A percentile compares a stretch with the other conserved stretches of the same genome.
These are phyloP conservation scores for Equus quagga DNA, from an alignment of 2,113 vertebrate genomes.

Conservation along the genomic window DNA sequence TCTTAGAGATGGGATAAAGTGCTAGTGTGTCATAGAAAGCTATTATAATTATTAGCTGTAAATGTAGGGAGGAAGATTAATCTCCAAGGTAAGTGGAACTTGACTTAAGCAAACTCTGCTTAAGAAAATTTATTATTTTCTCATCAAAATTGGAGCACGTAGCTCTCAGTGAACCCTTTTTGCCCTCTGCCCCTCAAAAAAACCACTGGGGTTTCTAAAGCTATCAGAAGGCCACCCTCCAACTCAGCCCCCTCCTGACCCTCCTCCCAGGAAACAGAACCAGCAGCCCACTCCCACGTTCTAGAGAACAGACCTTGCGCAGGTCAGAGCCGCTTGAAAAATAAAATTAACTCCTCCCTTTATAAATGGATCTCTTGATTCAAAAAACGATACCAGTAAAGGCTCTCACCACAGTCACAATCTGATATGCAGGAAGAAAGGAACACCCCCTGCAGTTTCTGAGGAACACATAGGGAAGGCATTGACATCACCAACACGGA, in stretches of 20 bases:
- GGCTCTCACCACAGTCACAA: neutral
- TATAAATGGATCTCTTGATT: neutral
- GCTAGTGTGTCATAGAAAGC: neutral
- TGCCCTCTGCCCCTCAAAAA: neutral
- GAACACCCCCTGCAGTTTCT: neutral
- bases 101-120: neutral
- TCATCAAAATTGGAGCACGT: neutral
- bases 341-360: neutral
- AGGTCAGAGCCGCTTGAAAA: neutral
- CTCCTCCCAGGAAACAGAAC: neutral
- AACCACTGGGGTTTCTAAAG: neutral
- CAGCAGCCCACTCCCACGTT: neutral
- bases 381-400: neutral
- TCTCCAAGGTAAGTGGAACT: neutral
- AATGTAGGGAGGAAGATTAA: neutral
- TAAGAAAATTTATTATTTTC: neutral
- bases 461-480: neutral
- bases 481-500: accelerated
- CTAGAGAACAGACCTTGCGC: neutral
- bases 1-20: neutral
- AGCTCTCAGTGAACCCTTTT: neutral
- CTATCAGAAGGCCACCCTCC: neutral
- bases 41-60: neutral
- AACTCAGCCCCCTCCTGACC: neutral
- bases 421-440: neutral